Conservation (phyloP, 2,888 invertebrate species). For the Ectemnius continuus region DNA sequence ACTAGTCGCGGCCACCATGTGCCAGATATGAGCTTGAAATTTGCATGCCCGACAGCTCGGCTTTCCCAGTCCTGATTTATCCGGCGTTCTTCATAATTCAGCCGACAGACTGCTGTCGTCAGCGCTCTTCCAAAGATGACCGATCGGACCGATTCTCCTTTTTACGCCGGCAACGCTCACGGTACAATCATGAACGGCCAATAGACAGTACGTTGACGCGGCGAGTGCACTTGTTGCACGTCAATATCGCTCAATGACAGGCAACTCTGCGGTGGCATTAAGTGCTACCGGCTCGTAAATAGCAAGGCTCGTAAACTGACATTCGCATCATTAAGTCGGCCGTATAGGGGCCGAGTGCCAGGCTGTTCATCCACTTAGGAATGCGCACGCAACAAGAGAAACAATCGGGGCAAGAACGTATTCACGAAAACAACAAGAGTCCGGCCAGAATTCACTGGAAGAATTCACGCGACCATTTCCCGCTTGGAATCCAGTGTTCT, state of each 20-base stretch:
- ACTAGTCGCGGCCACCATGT: constrained; percentile 13
- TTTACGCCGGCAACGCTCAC: no score
- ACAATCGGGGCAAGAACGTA: background rate
- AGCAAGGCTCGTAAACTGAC: constrained; percentile 26
- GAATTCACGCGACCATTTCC: background rate
- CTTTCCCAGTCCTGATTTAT: background rate
- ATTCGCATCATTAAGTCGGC: constrained; percentile 38
- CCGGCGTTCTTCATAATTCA: constrained; percentile 10
- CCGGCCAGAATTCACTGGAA: background rate
- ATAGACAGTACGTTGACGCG: background rate
- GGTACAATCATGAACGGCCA: no score
- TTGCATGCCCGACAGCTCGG: constrained; percentile 30
- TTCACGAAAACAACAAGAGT: background rate
- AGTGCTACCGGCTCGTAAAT: constrained; percentile 26
- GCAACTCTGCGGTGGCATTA: constrained; percentile 37
- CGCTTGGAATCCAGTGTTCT: background rate
- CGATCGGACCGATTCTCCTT: background rate
- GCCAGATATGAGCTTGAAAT: constrained; percentile 48
- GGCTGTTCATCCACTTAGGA: background rate
- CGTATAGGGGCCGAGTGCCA: constrained; percentile 26
- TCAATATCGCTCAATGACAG: constrained; percentile 38
- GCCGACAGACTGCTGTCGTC: constrained; percentile 3
- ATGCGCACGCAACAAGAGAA: background rate
- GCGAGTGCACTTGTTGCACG: constrained; percentile 43
- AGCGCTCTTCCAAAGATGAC: no score